Evolutionary conservation across 2,888 invertebrate genomes (phyloP).

Genomic region (Incurvaria masculella): DNA sequence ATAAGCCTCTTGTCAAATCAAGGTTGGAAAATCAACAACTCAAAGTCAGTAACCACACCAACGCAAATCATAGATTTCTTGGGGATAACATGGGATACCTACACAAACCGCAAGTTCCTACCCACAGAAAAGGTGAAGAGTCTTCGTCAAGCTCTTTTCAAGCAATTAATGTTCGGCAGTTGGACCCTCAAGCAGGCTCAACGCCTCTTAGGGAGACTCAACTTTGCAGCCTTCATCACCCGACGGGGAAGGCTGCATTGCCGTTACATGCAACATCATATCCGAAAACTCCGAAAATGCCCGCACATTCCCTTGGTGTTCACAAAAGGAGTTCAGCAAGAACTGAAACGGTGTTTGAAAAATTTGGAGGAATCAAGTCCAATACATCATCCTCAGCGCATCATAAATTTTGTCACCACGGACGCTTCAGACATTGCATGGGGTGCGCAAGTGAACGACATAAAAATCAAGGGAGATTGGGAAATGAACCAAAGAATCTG

Average conservation of each 20-base stretch:
- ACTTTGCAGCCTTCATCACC: slow-evolving; percentile 14
- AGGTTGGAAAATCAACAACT: slow-evolving; percentile 5
- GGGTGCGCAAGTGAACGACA: no score
- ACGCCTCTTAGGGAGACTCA: slow-evolving; percentile 16
- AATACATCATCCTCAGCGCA: no score
- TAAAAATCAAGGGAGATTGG: slow-evolving; percentile 4
- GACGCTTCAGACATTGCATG: no score
- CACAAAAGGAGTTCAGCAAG: background rate
- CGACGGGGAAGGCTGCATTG: slow-evolving; percentile 6
- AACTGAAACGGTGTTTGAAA: no score
- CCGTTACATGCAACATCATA: slow-evolving; percentile 6
- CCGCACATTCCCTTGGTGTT: background rate
- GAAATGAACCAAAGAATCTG: slow-evolving; percentile 5
- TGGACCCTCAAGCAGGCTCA: slow-evolving; percentile 12
- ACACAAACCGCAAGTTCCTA: background rate
- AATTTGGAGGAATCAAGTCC: no score
- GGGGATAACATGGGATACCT: no score
- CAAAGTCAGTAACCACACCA: no score
- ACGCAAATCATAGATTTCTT: no score
- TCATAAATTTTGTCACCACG: no score
- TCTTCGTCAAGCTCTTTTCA: no score
- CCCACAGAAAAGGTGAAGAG: background rate
- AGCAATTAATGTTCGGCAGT: background rate
- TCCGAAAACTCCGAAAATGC: no score
- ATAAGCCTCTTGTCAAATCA: no score